Evolutionary conservation across 2,113 vertebrate genomes (phyloP).

Genomic region (Gopherus flavomarginatus): DNA sequence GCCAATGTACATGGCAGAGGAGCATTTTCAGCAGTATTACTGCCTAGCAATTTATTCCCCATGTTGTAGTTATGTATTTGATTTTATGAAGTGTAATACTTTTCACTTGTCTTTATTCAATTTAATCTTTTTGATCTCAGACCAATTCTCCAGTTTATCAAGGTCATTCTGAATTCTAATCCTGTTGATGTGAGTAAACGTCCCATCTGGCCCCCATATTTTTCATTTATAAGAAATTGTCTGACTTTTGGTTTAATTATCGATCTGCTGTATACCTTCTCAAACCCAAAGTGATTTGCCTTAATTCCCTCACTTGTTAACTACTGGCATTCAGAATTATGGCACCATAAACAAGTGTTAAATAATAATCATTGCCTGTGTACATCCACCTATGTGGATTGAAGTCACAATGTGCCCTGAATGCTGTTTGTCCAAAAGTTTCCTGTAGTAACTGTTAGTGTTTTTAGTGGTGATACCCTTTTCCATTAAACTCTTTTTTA

Average conservation of each 20-base stretch:
- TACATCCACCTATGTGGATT: background rate
- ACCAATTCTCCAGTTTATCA: too few species aligned
- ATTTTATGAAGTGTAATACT: too few species aligned
- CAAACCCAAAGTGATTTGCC: background rate
- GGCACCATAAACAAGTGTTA: background rate
- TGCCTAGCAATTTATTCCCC: too few species aligned
- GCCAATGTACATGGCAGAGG: too few species aligned
- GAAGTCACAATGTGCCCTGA: background rate
- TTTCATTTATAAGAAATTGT: background rate
- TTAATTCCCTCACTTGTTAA: accelerated
- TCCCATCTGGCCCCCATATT: background rate
- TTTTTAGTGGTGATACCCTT: background rate
- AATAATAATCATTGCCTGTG: background rate
- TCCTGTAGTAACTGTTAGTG: background rate
- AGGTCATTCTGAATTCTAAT: too few species aligned
- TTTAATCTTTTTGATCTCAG: too few species aligned
- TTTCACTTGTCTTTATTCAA: too few species aligned
- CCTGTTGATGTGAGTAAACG: too few species aligned
- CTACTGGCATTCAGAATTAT: background rate
- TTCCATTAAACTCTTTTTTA: accelerated
- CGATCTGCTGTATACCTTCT: background rate
- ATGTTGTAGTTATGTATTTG: too few species aligned
- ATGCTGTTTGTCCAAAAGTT: background rate
- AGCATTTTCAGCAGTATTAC: too few species aligned
- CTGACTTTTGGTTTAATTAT: too few species aligned